A percentile compares a stretch with the other conserved stretches of the same genome.
Evolutionary conservation across 2,888 invertebrate genomes (phyloP).

Genomic region (Eurytoma californica): DNA sequence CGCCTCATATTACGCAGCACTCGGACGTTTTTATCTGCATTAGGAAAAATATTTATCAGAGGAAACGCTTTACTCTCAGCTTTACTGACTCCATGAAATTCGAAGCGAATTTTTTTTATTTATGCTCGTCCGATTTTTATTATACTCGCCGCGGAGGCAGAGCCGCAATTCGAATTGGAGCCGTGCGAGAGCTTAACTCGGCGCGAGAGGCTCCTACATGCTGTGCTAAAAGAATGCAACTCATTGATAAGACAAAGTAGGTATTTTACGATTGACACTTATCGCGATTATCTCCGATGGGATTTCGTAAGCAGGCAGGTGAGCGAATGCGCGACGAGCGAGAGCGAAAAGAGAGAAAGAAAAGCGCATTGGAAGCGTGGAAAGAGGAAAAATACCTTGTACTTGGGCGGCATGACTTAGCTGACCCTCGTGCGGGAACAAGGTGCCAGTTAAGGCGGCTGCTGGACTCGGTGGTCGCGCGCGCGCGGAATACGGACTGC

Average conservation of each 20-base stretch:
- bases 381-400: slow-evolving; percentile 29
- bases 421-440: background rate
- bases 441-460: background rate
- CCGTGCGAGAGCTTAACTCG: too few relatives aligned
- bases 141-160: too few relatives aligned
- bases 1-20: slow-evolving; percentile 1
- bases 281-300: slow-evolving; percentile 26
- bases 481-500: background rate
- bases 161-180: too few relatives aligned
- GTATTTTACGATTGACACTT: slow-evolving; percentile 29
- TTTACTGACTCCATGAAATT: too few relatives aligned
- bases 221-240: too few relatives aligned
- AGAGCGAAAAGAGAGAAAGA: background rate
- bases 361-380: too few relatives aligned
- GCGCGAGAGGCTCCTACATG: too few relatives aligned
- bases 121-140: too few relatives aligned
- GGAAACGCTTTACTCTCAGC: too few relatives aligned
- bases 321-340: background rate
- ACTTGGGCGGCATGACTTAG: slow-evolving; percentile 46
- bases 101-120: too few relatives aligned
- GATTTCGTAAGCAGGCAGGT: slow-evolving; percentile 3
- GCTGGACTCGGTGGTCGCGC: background rate
- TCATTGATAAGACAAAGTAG: background rate
- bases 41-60: too few relatives aligned
- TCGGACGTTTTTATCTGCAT: background rate